These are phyloP conservation scores for Nomada ferruginata DNA, from an alignment of 2,888 invertebrate genomes.

Conservation along the genomic window DNA sequence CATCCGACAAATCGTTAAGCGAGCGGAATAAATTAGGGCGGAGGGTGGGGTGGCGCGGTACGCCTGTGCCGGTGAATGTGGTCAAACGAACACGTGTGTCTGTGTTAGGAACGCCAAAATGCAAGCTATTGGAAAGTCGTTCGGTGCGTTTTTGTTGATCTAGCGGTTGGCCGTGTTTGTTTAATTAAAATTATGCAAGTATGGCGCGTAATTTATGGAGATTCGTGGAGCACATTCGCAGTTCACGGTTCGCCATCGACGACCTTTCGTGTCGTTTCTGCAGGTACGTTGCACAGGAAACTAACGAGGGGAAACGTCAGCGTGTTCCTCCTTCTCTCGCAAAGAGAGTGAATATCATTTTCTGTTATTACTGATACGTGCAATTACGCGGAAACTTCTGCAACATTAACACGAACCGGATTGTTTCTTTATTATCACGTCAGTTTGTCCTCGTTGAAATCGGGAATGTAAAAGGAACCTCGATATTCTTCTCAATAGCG, in stretches of 20 bases:
- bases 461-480: background rate
- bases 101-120: conserved; percentile 40
- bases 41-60: conserved; percentile 1
- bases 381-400: conserved; percentile 9
- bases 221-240: conserved; percentile 52
- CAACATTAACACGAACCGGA: background rate
- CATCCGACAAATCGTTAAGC: conserved; percentile 55
- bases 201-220: conserved; percentile 69
- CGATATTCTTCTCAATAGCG: background rate
- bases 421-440: conserved; percentile 1
- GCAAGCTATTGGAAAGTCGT: conserved; percentile 68
- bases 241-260: conserved; percentile 18
- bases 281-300: conserved; percentile 16
- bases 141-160: conserved; percentile 67
- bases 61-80: conserved; percentile 9
- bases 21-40: conserved; percentile 60
- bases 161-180: conserved; percentile 63
- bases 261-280: conserved; percentile 39
- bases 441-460: background rate
- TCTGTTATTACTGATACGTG: background rate
- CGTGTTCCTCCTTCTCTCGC: conserved; percentile 8
- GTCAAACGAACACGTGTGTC: background rate
- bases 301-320: conserved; percentile 56
- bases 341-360: conserved; percentile 21
- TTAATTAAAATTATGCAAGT: conserved; percentile 74